Conservation (phyloP, 2,888 invertebrate species). For the Agrochola macilenta region DNA sequence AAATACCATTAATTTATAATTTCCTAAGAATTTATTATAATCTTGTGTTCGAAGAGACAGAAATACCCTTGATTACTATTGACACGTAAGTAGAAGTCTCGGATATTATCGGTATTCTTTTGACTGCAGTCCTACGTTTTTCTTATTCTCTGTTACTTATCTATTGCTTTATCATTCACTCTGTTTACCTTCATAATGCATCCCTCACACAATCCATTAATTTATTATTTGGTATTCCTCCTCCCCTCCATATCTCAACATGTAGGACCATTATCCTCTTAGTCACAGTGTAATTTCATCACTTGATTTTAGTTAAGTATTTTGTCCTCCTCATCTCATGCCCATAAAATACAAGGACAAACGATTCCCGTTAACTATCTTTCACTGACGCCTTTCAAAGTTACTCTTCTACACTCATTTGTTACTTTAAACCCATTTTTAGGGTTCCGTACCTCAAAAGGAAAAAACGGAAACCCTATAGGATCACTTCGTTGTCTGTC, state of each 20-base stretch:
- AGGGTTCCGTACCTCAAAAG: no score
- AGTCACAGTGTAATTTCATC: neutral
- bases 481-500: no score
- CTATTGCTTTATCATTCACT: neutral
- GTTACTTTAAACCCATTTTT: neutral
- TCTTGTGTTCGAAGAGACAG: slow-evolving; percentile 15
- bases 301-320: neutral
- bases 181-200: neutral
- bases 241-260: neutral
- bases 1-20: slow-evolving; percentile 22
- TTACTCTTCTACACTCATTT: neutral
- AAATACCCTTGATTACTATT: slow-evolving; percentile 47
- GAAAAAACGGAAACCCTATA: no score
- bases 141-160: neutral
- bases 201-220: neutral
- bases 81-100: slow-evolving; percentile 30
- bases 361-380: neutral
- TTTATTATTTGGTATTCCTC: neutral
- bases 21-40: slow-evolving; percentile 37
- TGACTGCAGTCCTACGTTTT: neutral
- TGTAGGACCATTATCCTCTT: neutral
- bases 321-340: neutral
- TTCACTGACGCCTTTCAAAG: neutral
- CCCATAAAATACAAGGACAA: neutral
- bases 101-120: neutral